A percentile compares a stretch with the other conserved stretches of the same genome.
These are phyloP conservation scores for Pandemis cinnamomeana DNA, from an alignment of 2,888 invertebrate genomes.

Conservation along the genomic window DNA sequence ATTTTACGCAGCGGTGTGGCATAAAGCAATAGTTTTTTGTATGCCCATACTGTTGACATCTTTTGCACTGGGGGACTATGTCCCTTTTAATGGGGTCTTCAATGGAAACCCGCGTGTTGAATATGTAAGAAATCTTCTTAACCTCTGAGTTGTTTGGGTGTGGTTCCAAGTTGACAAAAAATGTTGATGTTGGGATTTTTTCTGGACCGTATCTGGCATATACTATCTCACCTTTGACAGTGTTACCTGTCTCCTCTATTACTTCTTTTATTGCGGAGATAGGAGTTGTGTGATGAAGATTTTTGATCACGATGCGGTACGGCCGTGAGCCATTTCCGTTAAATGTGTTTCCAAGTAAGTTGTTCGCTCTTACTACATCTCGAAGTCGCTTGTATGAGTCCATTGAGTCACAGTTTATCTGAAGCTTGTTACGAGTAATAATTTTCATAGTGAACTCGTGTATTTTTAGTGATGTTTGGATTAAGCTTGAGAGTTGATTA, in stretches of 20 bases:
- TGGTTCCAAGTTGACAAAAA: constrained; percentile 17
- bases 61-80: not conserved
- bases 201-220: not conserved
- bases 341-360: not conserved
- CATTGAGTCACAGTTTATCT: not conserved
- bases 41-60: not conserved
- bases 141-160: not conserved
- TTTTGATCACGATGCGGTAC: not conserved
- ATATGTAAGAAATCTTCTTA: not conserved
- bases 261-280: not conserved
- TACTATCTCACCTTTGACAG: not conserved
- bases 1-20: not conserved
- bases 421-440: not conserved
- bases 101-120: not conserved
- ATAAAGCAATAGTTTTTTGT: not conserved
- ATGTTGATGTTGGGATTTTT: not conserved
- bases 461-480: not conserved
- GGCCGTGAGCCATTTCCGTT: not conserved
- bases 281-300: not conserved
- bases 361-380: not conserved
- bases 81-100: not conserved
- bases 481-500: not conserved
- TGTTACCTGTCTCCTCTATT: not conserved
- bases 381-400: not conserved
- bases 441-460: not conserved